Percentiles rank a stretch among this genome's conserved stretches.
Evolutionary conservation across 2,797 vertebrate species (phyloP).

Genomic region (Gymnopithys bicolor): DNA sequence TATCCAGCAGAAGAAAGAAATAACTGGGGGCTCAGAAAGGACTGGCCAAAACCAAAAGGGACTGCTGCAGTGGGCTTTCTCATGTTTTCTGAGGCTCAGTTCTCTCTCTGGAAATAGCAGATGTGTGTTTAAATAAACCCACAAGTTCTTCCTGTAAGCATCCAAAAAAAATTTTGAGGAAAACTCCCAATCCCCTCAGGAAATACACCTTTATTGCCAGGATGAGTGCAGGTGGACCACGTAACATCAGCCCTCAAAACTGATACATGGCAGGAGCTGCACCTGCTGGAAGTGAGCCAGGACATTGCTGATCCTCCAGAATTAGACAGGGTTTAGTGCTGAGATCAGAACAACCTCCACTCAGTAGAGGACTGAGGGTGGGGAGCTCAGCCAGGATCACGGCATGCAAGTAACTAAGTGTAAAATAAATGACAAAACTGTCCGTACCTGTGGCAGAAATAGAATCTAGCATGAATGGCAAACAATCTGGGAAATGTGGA

Average conservation of each 20-base stretch:
- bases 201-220: background rate
- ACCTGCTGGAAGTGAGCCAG: background rate
- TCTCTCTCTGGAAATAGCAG: background rate
- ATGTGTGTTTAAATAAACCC: background rate
- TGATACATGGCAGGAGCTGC: background rate
- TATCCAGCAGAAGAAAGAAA: background rate
- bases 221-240: background rate
- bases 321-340: background rate
- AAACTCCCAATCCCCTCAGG: background rate
- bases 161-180: background rate
- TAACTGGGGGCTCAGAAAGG: background rate
- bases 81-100: background rate
- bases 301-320: background rate
- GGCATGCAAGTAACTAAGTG: background rate
- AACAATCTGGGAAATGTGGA: background rate
- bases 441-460: background rate
- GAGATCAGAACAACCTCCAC: background rate
- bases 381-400: background rate
- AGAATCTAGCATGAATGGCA: background rate
- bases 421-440: background rate
- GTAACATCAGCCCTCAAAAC: background rate
- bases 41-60: background rate
- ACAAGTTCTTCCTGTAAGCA: background rate
- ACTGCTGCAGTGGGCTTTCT: background rate
- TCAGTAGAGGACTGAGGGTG: accelerated